A percentile compares a stretch with the other conserved stretches of the same genome.
Evolutionary conservation across 2,797 vertebrate species (phyloP).

Genomic region (Catamblyrhynchus diadema): DNA sequence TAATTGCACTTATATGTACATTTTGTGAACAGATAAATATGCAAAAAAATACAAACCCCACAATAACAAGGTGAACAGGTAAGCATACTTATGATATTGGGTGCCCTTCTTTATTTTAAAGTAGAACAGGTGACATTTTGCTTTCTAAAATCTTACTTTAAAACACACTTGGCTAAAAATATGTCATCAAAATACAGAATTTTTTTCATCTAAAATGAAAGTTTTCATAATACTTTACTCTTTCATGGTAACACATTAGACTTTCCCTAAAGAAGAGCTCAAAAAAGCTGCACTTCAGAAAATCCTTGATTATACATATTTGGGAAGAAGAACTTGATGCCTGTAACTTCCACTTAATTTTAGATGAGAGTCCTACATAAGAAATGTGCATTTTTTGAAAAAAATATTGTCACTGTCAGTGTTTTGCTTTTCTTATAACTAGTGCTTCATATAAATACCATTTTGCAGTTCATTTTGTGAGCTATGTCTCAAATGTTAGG

Average conservation of each 20-base stretch:
- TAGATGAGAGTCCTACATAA: constrained; percentile 41
- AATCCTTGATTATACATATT: constrained; percentile 21
- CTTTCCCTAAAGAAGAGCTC: background rate
- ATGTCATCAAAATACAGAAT: background rate
- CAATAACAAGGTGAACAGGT: background rate
- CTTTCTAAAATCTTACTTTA: background rate
- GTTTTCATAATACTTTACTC: background rate
- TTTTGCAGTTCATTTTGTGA: constrained; percentile 54
- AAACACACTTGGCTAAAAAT: constrained; percentile 39
- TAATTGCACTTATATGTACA: background rate
- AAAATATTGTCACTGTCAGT: constrained; percentile 34
- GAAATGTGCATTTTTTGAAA: constrained; percentile 45
- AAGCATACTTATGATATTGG: background rate
- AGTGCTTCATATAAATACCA: constrained; percentile 36
- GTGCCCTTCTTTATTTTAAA: background rate
- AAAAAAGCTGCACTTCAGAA: constrained; percentile 4
- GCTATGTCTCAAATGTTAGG: constrained; percentile 48
- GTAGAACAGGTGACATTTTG: background rate
- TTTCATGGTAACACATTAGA: background rate
- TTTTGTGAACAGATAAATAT: constrained; percentile 30
- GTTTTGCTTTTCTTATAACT: constrained; percentile 60
- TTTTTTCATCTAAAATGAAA: background rate
- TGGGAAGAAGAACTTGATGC: background rate
- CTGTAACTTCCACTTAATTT: constrained; percentile 56
- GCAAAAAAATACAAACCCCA: background rate